phyloP scores from a whole-genome alignment of 2,888 invertebrate genomes.

The Drosophila pullipes region DNA sequence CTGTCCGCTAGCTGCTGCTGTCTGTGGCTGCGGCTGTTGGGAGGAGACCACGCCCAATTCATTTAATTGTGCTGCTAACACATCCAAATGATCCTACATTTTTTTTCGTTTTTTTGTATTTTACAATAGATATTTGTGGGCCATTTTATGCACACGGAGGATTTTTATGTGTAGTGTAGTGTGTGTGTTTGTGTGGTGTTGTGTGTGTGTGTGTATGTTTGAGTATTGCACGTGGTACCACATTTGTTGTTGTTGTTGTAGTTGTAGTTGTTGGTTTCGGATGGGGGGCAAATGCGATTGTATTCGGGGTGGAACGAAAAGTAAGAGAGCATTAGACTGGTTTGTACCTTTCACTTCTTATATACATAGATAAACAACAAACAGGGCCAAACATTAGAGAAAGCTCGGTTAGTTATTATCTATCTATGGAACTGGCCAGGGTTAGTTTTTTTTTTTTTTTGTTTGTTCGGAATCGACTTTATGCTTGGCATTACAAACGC shows the following conservation, averaged over 20 bases:
- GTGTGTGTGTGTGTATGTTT: slow-evolving; percentile 43
- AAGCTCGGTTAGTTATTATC: slow-evolving; percentile 72
- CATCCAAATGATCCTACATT: slow-evolving; percentile 94
- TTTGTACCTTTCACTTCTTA: slow-evolving; percentile 71
- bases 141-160: slow-evolving; percentile 63
- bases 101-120: slow-evolving; percentile 68
- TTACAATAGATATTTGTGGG: slow-evolving; percentile 61
- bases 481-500: slow-evolving; percentile 66
- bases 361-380: slow-evolving; percentile 54
- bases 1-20: slow-evolving; percentile 70
- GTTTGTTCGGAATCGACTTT: slow-evolving; percentile 1
- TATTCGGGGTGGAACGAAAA: slow-evolving; percentile 74
- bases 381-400: slow-evolving; percentile 60
- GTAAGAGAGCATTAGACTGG: slow-evolving; percentile 84
- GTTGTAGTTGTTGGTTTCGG: slow-evolving; percentile 55
- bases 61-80: slow-evolving; percentile 97
- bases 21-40: slow-evolving; percentile 85
- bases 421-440: slow-evolving; percentile 57
- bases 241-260: slow-evolving; percentile 46
- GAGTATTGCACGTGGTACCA: slow-evolving; percentile 65
- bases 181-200: slow-evolving; percentile 48
- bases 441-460: slow-evolving; percentile 44
- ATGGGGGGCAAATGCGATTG: slow-evolving; percentile 57
- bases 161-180: slow-evolving; percentile 57
- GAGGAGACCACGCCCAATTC: slow-evolving; percentile 93